These are phyloP conservation scores for Nymphalis urticae DNA, from an alignment of 2,888 invertebrate species.

Conservation along the genomic window DNA sequence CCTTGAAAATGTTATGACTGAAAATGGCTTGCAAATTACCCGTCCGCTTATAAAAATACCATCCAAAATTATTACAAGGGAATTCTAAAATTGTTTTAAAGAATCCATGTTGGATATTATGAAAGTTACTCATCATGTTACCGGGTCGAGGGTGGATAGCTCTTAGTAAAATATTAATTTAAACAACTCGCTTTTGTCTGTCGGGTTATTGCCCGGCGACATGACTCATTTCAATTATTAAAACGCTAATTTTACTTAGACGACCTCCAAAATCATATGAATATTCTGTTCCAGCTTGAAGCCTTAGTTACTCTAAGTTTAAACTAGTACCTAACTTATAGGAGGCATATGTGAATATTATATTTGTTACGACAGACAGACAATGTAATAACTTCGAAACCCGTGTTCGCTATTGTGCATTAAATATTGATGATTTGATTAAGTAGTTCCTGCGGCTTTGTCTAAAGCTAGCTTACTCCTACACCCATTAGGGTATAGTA, in stretches of 20 bases:
- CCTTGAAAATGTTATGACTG: background rate
- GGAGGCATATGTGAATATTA: conserved; percentile 2
- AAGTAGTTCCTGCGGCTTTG: too few relatives aligned
- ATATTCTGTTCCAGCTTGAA: conserved; percentile 34
- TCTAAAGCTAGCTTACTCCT: too few relatives aligned
- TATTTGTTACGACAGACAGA: background rate
- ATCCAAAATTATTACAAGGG: background rate
- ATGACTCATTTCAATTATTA: conserved; percentile 35
- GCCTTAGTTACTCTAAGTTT: conserved; percentile 27
- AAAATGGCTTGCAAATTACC: background rate
- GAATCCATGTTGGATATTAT: background rate
- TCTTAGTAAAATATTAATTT: conserved; percentile 63
- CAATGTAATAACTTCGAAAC: too few relatives aligned
- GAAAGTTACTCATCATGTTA: conserved; percentile 5
- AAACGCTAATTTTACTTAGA: conserved; percentile 41
- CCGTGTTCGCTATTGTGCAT: too few relatives aligned
- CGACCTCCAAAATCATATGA: conserved; percentile 43
- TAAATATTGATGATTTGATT: too few relatives aligned
- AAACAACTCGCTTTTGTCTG: conserved; percentile 64
- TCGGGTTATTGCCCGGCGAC: conserved; percentile 42
- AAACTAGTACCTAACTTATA: conserved; percentile 22
- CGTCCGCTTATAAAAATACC: background rate
- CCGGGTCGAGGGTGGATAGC: conserved; percentile 13
- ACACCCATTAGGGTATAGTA: too few relatives aligned
- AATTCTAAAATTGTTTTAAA: conserved; percentile 5